These are phyloP conservation scores for Apamea sordens DNA, from an alignment of 2,888 invertebrate species.

Conservation along the genomic window DNA sequence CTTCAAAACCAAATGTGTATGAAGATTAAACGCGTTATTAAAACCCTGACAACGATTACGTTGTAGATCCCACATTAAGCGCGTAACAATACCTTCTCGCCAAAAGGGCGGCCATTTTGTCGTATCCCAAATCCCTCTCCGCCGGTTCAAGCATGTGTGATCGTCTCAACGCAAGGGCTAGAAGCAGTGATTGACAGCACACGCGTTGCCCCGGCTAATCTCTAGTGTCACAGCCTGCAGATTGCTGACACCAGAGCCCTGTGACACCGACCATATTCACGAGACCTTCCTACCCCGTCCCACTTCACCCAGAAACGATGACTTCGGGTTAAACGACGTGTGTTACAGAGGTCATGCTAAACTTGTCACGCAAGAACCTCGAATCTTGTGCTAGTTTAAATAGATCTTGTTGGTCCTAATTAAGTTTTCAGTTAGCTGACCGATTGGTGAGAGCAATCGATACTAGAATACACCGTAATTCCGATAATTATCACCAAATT, in stretches of 20 bases:
- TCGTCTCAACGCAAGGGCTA: conserved; percentile 71
- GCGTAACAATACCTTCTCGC: conserved; percentile 25
- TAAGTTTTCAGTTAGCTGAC: conserved; percentile 9
- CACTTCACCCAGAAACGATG: conserved; percentile 12
- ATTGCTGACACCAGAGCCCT: conserved; percentile 69
- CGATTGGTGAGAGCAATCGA: conserved; percentile 21
- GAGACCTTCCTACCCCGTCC: conserved; percentile 31
- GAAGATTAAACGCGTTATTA: background rate
- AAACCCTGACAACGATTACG: background rate
- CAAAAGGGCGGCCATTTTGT: conserved; percentile 67
- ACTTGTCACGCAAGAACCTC: conserved; percentile 51
- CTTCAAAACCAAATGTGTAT: background rate
- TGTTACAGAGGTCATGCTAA: conserved; percentile 33
- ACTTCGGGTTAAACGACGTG: conserved; percentile 10
- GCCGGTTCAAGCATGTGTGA: conserved; percentile 70
- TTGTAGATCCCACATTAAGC: conserved; percentile 10
- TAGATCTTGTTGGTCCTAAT: conserved; percentile 58
- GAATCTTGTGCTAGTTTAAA: conserved; percentile 66
- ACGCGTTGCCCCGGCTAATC: conserved; percentile 78
- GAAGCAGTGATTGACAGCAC: conserved; percentile 79
- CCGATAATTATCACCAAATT: conserved; percentile 41
- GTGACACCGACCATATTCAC: conserved; percentile 53
- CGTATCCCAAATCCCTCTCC: conserved; percentile 67
- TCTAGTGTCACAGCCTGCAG: conserved; percentile 76
- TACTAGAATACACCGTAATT: conserved; percentile 1